A percentile compares a stretch with the other conserved stretches of the same genome.
These are phyloP conservation scores for Syngnathus scovelli DNA, from an alignment of 2,113 vertebrate genomes.

Conservation along the genomic window DNA sequence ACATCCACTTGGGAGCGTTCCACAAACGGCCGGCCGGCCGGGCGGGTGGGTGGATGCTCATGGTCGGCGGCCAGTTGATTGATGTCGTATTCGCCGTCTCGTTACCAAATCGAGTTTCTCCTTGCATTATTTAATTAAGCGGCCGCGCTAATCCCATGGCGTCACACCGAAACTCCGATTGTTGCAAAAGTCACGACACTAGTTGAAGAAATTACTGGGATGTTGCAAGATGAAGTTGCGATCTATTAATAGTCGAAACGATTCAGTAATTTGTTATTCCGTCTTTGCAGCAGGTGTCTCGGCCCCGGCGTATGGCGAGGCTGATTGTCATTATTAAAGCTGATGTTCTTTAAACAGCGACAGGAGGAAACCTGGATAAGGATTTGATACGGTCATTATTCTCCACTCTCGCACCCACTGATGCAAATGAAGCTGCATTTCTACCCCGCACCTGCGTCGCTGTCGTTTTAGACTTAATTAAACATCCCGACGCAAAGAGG, in stretches of 20 bases:
- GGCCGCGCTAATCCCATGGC: neutral
- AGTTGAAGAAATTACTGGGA: too few species aligned
- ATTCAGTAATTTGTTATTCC: neutral
- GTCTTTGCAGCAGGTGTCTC: neutral
- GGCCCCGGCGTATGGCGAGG: constrained; percentile 16
- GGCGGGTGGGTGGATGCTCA: neutral
- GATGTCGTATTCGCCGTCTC: constrained; percentile 18
- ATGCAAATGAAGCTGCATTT: constrained; percentile 39
- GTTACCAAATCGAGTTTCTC: constrained; percentile 2
- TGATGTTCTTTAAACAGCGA: constrained; percentile 17
- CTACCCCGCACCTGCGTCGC: constrained; percentile 14
- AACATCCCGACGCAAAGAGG: neutral
- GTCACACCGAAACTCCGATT: too few species aligned
- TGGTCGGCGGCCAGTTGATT: constrained; percentile 17
- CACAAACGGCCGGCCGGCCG: constrained; percentile 1
- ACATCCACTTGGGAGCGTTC: constrained; percentile 41
- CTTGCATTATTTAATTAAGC: neutral
- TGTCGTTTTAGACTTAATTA: neutral
- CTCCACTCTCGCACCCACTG: constrained; percentile 39
- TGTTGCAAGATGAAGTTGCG: too few species aligned
- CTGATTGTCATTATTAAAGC: neutral
- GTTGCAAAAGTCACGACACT: too few species aligned
- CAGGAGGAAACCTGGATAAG: constrained; percentile 34
- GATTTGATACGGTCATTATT: constrained; percentile 58
- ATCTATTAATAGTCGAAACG: neutral